Percentiles rank a stretch among this genome's conserved stretches.
phyloP scores from a whole-genome alignment of 2,888 invertebrate genomes.

The Antheraea yamamai region DNA sequence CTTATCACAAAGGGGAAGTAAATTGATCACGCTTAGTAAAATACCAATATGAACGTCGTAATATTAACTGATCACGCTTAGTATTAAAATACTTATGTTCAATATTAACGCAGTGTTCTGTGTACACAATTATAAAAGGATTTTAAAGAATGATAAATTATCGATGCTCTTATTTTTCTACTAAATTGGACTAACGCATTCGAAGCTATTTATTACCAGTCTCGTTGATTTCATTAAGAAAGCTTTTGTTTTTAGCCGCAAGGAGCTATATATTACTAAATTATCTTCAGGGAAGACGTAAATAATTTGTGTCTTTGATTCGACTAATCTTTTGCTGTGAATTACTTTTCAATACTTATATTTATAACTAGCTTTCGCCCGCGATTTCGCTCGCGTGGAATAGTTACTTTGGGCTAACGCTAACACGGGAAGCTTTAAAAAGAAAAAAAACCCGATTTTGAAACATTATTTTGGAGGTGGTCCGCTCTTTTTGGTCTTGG shows the following conservation, averaged over 20 bases:
- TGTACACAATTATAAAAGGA: not conserved
- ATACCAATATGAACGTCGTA: not conserved
- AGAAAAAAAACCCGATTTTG: no score
- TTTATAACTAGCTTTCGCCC: not conserved
- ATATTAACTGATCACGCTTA: not conserved
- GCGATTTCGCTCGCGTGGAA: no score
- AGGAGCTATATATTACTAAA: not conserved
- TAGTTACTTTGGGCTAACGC: no score
- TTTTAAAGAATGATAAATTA: slow-evolving; percentile 35
- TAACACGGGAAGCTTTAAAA: no score
- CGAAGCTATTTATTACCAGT: slow-evolving; percentile 60
- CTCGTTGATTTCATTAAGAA: slow-evolving; percentile 65
- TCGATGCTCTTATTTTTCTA: slow-evolving; percentile 45
- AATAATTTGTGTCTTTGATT: not conserved
- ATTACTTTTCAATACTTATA: not conserved
- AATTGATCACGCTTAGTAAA: not conserved
- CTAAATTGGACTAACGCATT: slow-evolving; percentile 67
- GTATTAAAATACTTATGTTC: not conserved
- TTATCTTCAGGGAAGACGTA: not conserved
- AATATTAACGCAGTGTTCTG: slow-evolving; percentile 6
- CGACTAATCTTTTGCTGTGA: not conserved
- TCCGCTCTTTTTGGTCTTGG: no score
- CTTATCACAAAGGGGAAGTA: not conserved
- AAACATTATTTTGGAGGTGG: no score
- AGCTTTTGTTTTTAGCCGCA: slow-evolving; percentile 17